A percentile compares a stretch with the other conserved stretches of the same genome.
These are phyloP conservation scores for Dermolepida albohirtum DNA, from an alignment of 2,888 invertebrate species.

Conservation along the genomic window DNA sequence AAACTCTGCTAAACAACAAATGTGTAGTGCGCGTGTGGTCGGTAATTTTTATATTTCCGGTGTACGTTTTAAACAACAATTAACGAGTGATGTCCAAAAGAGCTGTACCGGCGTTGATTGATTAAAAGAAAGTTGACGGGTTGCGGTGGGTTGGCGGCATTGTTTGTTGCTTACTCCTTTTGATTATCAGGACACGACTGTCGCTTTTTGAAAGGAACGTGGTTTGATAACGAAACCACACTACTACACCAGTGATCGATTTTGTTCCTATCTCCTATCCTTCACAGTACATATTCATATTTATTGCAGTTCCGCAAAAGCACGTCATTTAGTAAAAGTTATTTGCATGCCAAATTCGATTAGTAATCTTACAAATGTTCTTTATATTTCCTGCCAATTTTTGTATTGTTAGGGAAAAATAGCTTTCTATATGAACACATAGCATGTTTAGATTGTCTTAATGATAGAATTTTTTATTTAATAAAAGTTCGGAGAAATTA, in stretches of 20 bases:
- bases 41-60: conserved; percentile 44
- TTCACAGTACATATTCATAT: conserved; percentile 18
- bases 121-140: conserved; percentile 56
- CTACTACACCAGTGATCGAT: conserved; percentile 50
- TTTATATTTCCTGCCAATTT: too few relatives aligned
- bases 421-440: too few relatives aligned
- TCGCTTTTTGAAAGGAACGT: conserved; percentile 48
- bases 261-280: conserved; percentile 41
- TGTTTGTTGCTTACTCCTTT: conserved; percentile 53
- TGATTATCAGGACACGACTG: conserved; percentile 52
- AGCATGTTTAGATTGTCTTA: too few relatives aligned
- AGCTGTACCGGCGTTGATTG: conserved; percentile 54
- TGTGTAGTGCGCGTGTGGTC: conserved; percentile 6
- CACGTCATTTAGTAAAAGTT: background rate
- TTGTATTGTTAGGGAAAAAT: too few relatives aligned
- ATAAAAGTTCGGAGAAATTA: too few relatives aligned
- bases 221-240: conserved; percentile 42
- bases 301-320: conserved; percentile 40
- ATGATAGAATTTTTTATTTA: too few relatives aligned
- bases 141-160: conserved; percentile 54
- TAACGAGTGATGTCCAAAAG: conserved; percentile 48
- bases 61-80: conserved; percentile 44
- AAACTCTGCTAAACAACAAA: conserved; percentile 8
- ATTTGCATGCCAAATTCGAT: too few relatives aligned
- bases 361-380: too few relatives aligned